Conservation (phyloP, 2,797 vertebrate species). For the Parauchenoglanis punctatus region DNA sequence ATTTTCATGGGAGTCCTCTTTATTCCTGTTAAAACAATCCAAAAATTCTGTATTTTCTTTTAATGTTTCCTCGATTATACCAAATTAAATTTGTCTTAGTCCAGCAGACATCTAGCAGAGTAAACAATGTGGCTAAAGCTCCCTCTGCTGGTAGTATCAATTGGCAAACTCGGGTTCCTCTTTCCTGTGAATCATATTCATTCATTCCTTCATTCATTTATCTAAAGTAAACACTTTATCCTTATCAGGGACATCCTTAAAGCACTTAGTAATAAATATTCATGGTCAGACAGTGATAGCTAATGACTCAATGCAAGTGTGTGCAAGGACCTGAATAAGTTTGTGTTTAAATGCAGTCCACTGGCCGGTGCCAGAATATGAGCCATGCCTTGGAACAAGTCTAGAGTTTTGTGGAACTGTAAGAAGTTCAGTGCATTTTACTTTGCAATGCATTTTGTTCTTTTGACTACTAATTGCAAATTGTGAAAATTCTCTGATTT, state of each 20-base stretch:
- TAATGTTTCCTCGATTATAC: background rate
- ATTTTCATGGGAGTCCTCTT: background rate
- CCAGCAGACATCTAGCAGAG: background rate
- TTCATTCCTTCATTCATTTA: background rate
- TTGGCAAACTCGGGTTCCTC: background rate
- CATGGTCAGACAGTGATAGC: background rate
- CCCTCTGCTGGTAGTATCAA: conserved; percentile 42
- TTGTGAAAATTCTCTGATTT: conserved; percentile 1
- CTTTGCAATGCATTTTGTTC: background rate
- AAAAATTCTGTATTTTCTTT: background rate
- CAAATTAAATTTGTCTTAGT: background rate
- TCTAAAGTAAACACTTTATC: background rate
- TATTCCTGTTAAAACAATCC: background rate
- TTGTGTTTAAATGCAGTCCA: background rate
- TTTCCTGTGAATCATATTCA: background rate
- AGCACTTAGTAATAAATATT: background rate
- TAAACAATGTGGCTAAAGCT: conserved; percentile 21
- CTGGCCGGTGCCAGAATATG: background rate
- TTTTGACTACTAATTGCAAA: background rate
- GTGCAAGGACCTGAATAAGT: background rate
- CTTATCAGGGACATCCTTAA: background rate
- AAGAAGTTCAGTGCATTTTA: background rate
- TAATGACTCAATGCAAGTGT: background rate
- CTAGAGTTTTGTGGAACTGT: background rate
- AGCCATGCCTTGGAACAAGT: background rate